Evolutionary conservation across 1,140 invertebrate species (phyloP), one percentile per base, ranked within the genome.

Genomic region (Hormaphis cornu): DNA sequence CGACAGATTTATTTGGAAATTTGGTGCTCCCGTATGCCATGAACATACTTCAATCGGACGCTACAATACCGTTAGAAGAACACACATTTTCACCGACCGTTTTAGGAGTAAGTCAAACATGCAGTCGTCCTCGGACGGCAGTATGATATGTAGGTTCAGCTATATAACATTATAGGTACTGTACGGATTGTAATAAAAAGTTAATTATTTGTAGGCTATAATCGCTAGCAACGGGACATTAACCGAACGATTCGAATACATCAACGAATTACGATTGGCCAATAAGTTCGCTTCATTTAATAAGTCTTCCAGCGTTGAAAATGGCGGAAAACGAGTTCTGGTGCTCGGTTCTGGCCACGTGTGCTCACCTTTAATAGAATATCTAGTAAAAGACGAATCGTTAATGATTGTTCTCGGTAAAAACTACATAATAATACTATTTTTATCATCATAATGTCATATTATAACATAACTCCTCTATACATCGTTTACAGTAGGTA

Each of bases 1-100:
- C 96, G 0, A 99, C 97, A 0, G 95, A 99, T 76, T 95, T 95
- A 77, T 99, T 99, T 78, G 97, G 97, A 2, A 90, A 95, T 75
- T 82, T 98, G 0, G 81, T 99, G 0, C 84, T 86, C 72, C 96
- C 97, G 0, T 95, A 94, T 75, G 85, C 93, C 1, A 79, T 86
- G 56, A 91, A 98, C 71, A 97, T 99, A 75, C 84, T 98, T 70
- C 85, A 87, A 61, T 97, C 92, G 10, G 90, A 97, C 76, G 93
- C 94, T 0, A 86, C 83, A n/a, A 85, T 85, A 71, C 84, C 90
- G 0, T 80, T 97, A 52, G 87, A 91, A 28, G 85, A 90, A 24
- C 89, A 93, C 72, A 81, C 85, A 8, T 93, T 93, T 74, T 79
- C 79, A 8, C 84, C 87, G 4, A 85, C 88, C 2, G 91, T 97